Evolutionary conservation across 2,113 vertebrate species (phyloP).

Genomic region (Pseudorectes ferrugineus): DNA sequence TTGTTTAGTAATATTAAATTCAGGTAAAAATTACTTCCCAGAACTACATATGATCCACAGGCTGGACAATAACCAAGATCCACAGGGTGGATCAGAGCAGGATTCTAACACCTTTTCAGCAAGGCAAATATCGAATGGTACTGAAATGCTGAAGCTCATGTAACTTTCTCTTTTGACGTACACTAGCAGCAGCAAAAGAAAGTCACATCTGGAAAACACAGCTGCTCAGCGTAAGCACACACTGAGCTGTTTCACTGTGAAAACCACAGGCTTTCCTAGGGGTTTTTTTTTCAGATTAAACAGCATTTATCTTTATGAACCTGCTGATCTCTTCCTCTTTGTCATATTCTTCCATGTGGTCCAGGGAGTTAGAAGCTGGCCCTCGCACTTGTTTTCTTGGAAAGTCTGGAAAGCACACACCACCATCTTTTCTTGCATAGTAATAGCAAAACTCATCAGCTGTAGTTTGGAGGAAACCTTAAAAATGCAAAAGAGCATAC

Average conservation of each 20-base stretch:
- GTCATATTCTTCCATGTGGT: slow-evolving; percentile 87
- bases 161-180: slow-evolving; percentile 15
- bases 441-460: slow-evolving; percentile 98
- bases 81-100: slow-evolving; percentile 31
- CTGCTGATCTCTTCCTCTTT: slow-evolving; percentile 93
- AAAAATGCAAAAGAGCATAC: slow-evolving; percentile 64
- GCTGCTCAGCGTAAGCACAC: slow-evolving; percentile 57
- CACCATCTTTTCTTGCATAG: slow-evolving; percentile 87
- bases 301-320: slow-evolving; percentile 81
- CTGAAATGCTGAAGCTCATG: slow-evolving; percentile 10
- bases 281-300: slow-evolving; percentile 54
- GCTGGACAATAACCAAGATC: not conserved
- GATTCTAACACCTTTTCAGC: slow-evolving; percentile 53
- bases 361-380: slow-evolving; percentile 95
- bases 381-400: slow-evolving; percentile 90
- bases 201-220: slow-evolving; percentile 65
- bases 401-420: slow-evolving; percentile 97
- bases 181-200: slow-evolving; percentile 41
- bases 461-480: slow-evolving; percentile 95
- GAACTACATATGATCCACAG: slow-evolving; percentile 43
- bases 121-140: slow-evolving; percentile 37
- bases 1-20: slow-evolving; percentile 20
- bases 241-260: slow-evolving; percentile 57
- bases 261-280: slow-evolving; percentile 64
- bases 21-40: not conserved